Evolutionary conservation across 2,113 vertebrate genomes (phyloP), one percentile per base, ranked within the genome.

Genomic region (Eurypyga helias): DNA sequence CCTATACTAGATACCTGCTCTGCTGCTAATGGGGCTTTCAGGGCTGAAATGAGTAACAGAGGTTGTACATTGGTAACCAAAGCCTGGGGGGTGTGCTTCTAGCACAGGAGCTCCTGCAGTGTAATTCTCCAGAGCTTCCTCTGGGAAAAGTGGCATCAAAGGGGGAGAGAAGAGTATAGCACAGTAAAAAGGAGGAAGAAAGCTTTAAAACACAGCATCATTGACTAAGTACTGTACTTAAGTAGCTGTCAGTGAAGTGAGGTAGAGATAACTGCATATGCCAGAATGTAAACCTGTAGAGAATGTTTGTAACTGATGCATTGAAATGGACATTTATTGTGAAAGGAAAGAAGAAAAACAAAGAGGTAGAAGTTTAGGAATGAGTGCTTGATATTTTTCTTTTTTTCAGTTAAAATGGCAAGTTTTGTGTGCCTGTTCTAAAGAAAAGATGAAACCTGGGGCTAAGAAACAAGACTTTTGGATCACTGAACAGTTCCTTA

Each of bases 1-100:
- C 13, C 20, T 38, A 18, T 0, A 0, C 19, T 41, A 16, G 52
- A 41, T 80, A 11, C 20, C 52, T 0, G 1, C 38, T 54, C 28
- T 41, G 13, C 43, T 65, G 38, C 38, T 57, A 13, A 4, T 1
- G 33, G 20, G 57, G n/a, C 34, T 91, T 29, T 61, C 24, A 46
- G 38, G 45, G 46, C 24, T 86, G 67, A 41, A 52, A 45, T 23
- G 18, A 25, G 45, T 38, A 34, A 83, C 9, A 66, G 28, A 16
- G 10, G 0, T 34, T 41, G 13, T 12, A 12, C 5, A 1, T 7
- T 43, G 31, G 28, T 14, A 94, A 57, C 14, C 7, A 66, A 66
- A 79, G 14, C 12, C 48, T 5, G 79, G 36, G 20, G 10, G 4
- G 24, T 71, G 34, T 13, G 13, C 31, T 48, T 64, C 67, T 23